Base-by-base conservation (phyloP, 2,888 invertebrate genomes). In the Scaptomyza parva region DNA sequence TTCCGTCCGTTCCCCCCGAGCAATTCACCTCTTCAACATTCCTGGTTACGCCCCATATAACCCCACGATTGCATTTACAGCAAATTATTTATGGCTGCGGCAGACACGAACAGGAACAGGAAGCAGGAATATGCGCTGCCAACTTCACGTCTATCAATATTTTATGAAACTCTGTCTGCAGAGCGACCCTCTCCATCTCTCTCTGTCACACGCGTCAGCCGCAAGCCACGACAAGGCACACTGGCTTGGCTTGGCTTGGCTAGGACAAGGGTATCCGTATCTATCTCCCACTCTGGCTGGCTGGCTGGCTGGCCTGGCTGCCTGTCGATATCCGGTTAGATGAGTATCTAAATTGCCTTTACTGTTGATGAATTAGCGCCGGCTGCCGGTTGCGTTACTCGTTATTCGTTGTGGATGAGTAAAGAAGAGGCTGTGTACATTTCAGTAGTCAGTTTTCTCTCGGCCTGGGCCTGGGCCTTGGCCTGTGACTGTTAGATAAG, bases 131-230 rank as follows among this genome's bases (percentile, higher is more conserved):
- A 80, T 77, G 84, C 86, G 88, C 84, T 88, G 86, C 84, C 88
- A 88, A 80, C 88, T 88, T 73, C 87, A 87, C 85, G 88, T 86
- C 88, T 77, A 81, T 86, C 88, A 86, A 86, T 88, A 87, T 86
- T 86, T 84, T 83, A 84, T 87, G 82, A 73, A 88, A 83, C 86
- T 66, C 84, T 88, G 84, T 84, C 84, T 84, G 80, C 84, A 79
- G 82, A 67, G 69, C 78, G 64, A 57, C 40, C 68, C 17, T 17
- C 37, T 17, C 35, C 17, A 14, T 17, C 8, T 14, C 35, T 35
- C 35, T 35, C 7, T 35, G 14, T 35, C 14, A 8, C 14, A 14
- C 61, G 53, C 51, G 33, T 30, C 18, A 71, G 76, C 66, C 86
- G 58, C 79, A 66, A 69, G 33, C 59, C 70, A 65, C 64, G 17